Evolutionary conservation across 2,797 vertebrate genomes (phyloP), one percentile per base, ranked within the genome.

Genomic region (Cyclopterus lumpus): DNA sequence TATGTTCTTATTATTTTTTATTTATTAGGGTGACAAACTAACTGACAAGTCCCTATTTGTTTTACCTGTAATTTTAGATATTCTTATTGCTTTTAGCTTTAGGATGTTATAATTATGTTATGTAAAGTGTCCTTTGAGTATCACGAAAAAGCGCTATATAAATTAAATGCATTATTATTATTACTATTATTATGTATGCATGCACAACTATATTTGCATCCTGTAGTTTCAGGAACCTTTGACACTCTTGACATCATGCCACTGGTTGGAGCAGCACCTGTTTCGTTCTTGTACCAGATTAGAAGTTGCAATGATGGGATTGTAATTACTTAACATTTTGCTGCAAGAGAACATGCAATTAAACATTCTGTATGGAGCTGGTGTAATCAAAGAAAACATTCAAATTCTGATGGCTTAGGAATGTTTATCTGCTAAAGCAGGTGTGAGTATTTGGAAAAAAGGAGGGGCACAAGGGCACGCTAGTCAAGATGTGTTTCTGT

Each of bases 261-360:
- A 44, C 15, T 64, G 36, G 84, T 72, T 71, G 32, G 57, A 59
- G 49, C 42, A 69, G 68, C 75, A 85, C 71, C 66, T 88, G 71
- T 67, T 83, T 46, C 3, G 36, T 69, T 63, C 59, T 26, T 46
- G 14, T 63, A 64, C n/a, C 24, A 20, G 26, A 70, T 49, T 64
- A 72, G 20, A 72, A 61, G 44, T 63, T 58, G 15, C 10, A 69
- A 26, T 61, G 63, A 84, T 46, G 32, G 71, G 12, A 76, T 20
- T 79, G 22, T 74, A 83, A 85, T 85, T 83, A 71, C 49, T 77
- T 62, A 54, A 67, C 75, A 71, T 82, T 30, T 71, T 57, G 38
- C 67, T 66, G 55, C 44, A 42, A 30, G 24, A 75, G 44, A 82
- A 75, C 40, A 77, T 78, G 71, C 28, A 86, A 81, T 89, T 82